Evolutionary conservation across 1,140 invertebrate genomes (phyloP), one percentile per base, ranked within the genome.

Genomic region (Neotoxoptera formosana): DNA sequence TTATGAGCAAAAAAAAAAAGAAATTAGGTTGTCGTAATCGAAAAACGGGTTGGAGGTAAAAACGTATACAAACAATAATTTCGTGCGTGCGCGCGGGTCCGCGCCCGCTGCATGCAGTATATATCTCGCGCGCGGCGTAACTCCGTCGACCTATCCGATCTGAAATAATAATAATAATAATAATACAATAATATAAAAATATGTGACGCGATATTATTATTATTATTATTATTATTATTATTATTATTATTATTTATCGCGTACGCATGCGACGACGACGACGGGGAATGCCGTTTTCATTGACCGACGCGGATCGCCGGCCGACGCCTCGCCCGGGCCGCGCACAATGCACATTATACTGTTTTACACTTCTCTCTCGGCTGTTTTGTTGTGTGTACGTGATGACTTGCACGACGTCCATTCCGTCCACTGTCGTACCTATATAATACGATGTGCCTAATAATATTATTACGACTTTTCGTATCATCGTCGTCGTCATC

Each of bases 201-300:
- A 23, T 34, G 21, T 83, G 76, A 36, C 60, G 60, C n/a, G 30
- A 67, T 67, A 67, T 67, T 67, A n/a, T 67, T n/a, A n/a, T n/a
- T n/a, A n/a, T n/a, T n/a, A n/a, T n/a, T n/a, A n/a, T n/a, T n/a
- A 53, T 21, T 53, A 60, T 60, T 67, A 53, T 21, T 53, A 60
- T 60, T 67, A 67, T 67, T 67, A 67, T 60, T 67, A 67, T 67
- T 30, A 67, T 67, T 67, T 67, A 67, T 67, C 30, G 60, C 17
- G 20, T 23, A 53, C 41, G 41, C 41, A 41, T 41, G n/a, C n/a
- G n/a, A n/a, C n/a, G 21, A 67, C 14, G 30, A 30, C 14, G 48
- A 56, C 34, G 51, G 48, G 34, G 87, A 89, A 89, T 89, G 87
- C 51, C 21, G 87, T 89, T 89, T 89, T 53, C 87, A 89, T 89